Base-by-base conservation (phyloP, 2,888 invertebrate genomes). In the Lasioglossum figueresi region DNA sequence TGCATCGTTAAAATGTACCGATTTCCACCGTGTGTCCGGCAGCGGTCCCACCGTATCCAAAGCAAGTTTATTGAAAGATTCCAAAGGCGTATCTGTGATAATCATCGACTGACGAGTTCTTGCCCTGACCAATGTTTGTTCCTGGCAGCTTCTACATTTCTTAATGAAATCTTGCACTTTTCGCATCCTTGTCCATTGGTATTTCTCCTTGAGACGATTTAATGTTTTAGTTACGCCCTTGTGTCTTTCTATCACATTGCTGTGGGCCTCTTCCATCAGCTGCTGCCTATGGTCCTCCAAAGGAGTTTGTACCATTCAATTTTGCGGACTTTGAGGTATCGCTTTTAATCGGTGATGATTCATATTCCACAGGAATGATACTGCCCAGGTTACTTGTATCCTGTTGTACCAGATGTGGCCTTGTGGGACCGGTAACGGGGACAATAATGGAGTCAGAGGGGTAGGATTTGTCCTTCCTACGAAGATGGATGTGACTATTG, bases 31-130 rank as follows among this genome's bases (percentile, higher is more conserved):
- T 1, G 78, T 66, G 34, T 23, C n/a, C 0, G 52, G 68, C 1
- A 80, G 43, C 4, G 80, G 75, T 27, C 80, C 80, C 1, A 75
- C 80, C 19, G 56, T 75, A n/a, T 79, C 63, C 66, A 79, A 12
- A 4, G 59, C 40, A 4, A 79, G 8, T 31, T 73, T 40, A 6
- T 79, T 73, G 2, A 79, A 79, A 0, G 73, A n/a, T 48, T 52
- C 63, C 27, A 43, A 0, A 1, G 73, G 63, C 14, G 79, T 79
- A 3, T 73, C 76, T 0, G 71, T 75, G 1, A 70, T 16, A 0
- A 80, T 23, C 52, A 75, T 48, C 0, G 79, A 73, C 31, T 76
- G 45, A 23, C 34, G 19, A 34, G 56, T 63, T 59, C 71, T 81
- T 37, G 48, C 52, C 56, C 71, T 31, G 3, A 52, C 31, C n/a